Base-by-base conservation (phyloP, 2,888 invertebrate genomes). In the Corythucha ciliata region DNA sequence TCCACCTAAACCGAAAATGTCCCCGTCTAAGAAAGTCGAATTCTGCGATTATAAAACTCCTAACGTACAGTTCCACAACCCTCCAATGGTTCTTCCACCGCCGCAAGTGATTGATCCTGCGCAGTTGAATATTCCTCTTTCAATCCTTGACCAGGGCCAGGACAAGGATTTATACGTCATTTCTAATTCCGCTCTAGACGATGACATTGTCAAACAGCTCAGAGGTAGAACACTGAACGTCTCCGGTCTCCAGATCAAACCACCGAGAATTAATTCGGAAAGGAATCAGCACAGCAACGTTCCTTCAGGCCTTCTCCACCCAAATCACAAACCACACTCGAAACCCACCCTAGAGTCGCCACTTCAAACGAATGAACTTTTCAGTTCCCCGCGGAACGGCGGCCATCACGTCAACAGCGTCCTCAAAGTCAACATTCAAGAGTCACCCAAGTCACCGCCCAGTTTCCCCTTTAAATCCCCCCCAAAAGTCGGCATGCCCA, bases 11-110 rank as follows among this genome's bases (percentile, higher is more conserved):
- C 55, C 57, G 7, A 55, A 46, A 41, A 49, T 45, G 7, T 24
- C 33, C 6, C 41, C 34, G 1, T 48, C 40, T 12, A 57, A 57
- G 41, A 53, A 51, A 20, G 53, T 55, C 3, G 57, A 57, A 29
- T 57, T 55, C 20, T 32, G 34, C 16, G 48, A 54, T n/a, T n/a
- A n/a, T 20, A 42, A 36, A 20, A 33, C 52, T 18, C 48, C 54
- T 18, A 24, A 24, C 20, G 48, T 49, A 4, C 46, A 54, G 18
- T 54, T 54, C 27, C 54, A 48, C 44, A 63, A 65, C 29, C 67
- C 68, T 58, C 83, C 83, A 53, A 83, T 83, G 48, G 81, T 84
- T 58, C 69, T 87, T 65, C 83, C 86, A 55, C 82, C 86, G 69
- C 84, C 85, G 62, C 53, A 56, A 18, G 55, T 56, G 27, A 53